Conservation (phyloP, 2,113 vertebrate species). For the Salvelinus fontinalis region DNA sequence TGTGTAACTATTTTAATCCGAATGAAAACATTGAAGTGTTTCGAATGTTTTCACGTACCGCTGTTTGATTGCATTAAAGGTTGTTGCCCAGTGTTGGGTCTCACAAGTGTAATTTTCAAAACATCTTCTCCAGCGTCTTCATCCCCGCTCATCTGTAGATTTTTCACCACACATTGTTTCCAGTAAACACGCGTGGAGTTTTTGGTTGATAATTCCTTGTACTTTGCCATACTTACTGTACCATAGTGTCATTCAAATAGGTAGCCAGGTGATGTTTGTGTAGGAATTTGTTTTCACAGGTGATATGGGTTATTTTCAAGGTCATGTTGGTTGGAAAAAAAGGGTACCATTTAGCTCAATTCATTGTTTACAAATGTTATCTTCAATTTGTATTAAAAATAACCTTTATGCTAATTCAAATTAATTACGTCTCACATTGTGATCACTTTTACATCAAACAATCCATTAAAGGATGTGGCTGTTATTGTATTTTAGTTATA, state of each 20-base stretch:
- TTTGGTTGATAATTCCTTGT: slow-evolving; percentile 19
- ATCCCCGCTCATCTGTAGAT: slow-evolving; percentile 40
- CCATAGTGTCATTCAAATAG: neutral
- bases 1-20: slow-evolving; percentile 81
- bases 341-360: too few species aligned
- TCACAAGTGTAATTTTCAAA: slow-evolving; percentile 66
- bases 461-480: too few species aligned
- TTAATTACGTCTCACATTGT: too few species aligned
- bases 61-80: slow-evolving; percentile 82
- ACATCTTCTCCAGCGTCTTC: slow-evolving; percentile 68
- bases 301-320: neutral
- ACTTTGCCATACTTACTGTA: too few species aligned
- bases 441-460: too few species aligned
- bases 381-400: too few species aligned
- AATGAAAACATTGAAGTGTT: slow-evolving; percentile 59
- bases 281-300: neutral
- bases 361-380: too few species aligned
- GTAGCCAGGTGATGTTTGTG: slow-evolving; percentile 54
- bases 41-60: slow-evolving; percentile 78
- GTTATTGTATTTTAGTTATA: too few species aligned
- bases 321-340: too few species aligned
- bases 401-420: too few species aligned
- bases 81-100: slow-evolving; percentile 76
- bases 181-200: slow-evolving; percentile 58
- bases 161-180: slow-evolving; percentile 50